Evolutionary conservation across 2,888 invertebrate genomes (phyloP).

Genomic region (Ditylenchus weischeri): DNA sequence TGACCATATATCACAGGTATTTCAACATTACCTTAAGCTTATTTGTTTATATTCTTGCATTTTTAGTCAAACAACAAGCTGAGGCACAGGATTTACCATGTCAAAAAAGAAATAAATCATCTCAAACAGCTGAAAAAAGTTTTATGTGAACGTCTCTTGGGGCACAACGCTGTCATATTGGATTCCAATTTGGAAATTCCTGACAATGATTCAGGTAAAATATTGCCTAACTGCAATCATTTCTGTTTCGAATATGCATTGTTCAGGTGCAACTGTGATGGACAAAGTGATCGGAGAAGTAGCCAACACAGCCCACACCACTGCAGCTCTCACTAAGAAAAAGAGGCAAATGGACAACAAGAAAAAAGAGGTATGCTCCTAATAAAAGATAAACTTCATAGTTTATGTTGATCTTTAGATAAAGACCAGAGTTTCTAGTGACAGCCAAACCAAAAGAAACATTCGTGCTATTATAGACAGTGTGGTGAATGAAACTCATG

Average conservation of each 20-base stretch:
- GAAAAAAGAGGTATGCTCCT: conserved; percentile 3
- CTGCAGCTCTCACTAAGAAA: background rate
- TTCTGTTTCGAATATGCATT: background rate
- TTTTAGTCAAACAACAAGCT: conserved; percentile 24
- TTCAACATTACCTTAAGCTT: background rate
- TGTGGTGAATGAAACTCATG: conserved; percentile 23
- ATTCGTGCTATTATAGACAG: conserved; percentile 28
- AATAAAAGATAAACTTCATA: too few relatives aligned
- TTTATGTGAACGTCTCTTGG: conserved; percentile 24
- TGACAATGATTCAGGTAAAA: conserved; percentile 23
- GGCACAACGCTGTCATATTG: conserved; percentile 20
- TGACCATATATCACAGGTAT: conserved; percentile 15
- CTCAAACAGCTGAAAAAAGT: conserved; percentile 25
- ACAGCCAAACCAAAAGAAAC: conserved; percentile 15
- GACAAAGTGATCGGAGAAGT: conserved; percentile 9
- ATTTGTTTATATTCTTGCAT: background rate
- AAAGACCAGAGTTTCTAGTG: too few relatives aligned
- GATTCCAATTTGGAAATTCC: conserved; percentile 29
- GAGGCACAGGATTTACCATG: conserved; percentile 25
- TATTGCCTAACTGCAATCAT: background rate
- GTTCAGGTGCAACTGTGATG: background rate
- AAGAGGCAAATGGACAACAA: conserved; percentile 2
- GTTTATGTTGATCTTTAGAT: too few relatives aligned
- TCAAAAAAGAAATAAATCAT: conserved; percentile 29
- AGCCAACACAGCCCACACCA: conserved; percentile 3